Evolutionary conservation across 2,888 invertebrate species (phyloP).

Genomic region (Acrobasis suavella): DNA sequence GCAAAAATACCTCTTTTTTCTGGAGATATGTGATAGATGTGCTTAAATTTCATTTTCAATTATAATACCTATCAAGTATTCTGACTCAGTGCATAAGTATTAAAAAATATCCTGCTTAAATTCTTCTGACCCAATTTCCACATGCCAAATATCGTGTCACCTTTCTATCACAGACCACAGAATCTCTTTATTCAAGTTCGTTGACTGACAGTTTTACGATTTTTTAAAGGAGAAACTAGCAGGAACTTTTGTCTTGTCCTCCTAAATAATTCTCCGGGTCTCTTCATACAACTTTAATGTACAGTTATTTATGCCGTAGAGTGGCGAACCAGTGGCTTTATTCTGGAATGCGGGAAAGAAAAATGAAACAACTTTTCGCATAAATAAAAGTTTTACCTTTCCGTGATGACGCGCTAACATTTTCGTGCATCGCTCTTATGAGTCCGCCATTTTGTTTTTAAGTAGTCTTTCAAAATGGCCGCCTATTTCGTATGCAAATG

Average conservation of each 20-base stretch:
- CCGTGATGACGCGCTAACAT: constrained; percentile 62
- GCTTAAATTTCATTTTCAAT: too few relatives aligned
- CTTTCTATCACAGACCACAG: background rate
- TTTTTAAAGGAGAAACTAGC: constrained; percentile 18
- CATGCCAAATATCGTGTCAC: background rate
- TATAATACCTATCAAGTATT: too few relatives aligned
- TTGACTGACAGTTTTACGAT: constrained; percentile 19
- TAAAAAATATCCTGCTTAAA: too few relatives aligned
- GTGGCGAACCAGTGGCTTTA: constrained; percentile 50
- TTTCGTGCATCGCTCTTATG: constrained; percentile 52
- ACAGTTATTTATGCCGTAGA: constrained; percentile 57
- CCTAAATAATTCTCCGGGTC: constrained; percentile 58
- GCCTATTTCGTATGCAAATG: constrained; percentile 30
- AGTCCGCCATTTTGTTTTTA: constrained; percentile 43
- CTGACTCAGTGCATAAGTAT: too few relatives aligned
- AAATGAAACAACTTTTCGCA: constrained; percentile 76
- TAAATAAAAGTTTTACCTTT: constrained; percentile 71
- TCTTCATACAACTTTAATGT: constrained; percentile 64
- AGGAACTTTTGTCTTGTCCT: constrained; percentile 25
- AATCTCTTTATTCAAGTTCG: constrained; percentile 7
- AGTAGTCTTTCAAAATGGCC: constrained; percentile 29
- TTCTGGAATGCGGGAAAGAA: constrained; percentile 59
- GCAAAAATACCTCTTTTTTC: too few relatives aligned
- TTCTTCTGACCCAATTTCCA: background rate
- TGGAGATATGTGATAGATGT: too few relatives aligned